These are phyloP conservation scores for Athalia cordata DNA, from an alignment of 2,888 invertebrate species.

Conservation along the genomic window DNA sequence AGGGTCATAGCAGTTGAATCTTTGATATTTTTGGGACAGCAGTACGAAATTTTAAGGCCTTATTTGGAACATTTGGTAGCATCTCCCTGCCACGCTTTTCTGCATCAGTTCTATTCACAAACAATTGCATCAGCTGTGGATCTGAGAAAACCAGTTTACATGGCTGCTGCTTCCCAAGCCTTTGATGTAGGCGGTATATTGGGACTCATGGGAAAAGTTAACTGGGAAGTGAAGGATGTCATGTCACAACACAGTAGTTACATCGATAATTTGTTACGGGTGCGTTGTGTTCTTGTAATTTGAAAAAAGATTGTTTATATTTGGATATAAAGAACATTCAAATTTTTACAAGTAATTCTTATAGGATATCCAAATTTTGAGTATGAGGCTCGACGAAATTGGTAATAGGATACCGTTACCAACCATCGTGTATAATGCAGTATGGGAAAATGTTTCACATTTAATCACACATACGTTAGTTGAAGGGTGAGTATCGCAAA, in stretches of 20 bases:
- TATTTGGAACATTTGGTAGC: constrained; percentile 91
- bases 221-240: constrained; percentile 96
- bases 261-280: constrained; percentile 84
- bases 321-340: constrained; percentile 30
- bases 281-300: constrained; percentile 64
- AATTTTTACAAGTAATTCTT: constrained; percentile 48
- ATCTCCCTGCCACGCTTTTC: constrained; percentile 77
- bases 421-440: constrained; percentile 79
- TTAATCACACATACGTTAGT: constrained; percentile 91
- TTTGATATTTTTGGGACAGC: constrained; percentile 90
- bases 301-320: background rate
- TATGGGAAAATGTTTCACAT: constrained; percentile 93
- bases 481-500: constrained; percentile 82
- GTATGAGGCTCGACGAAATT: constrained; percentile 85
- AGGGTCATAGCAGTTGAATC: constrained; percentile 96
- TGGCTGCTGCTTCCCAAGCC: constrained; percentile 87
- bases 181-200: constrained; percentile 87
- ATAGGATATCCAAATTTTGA: constrained; percentile 85
- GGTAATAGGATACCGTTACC: constrained; percentile 83
- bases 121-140: constrained; percentile 84
- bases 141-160: constrained; percentile 89
- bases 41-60: constrained; percentile 88
- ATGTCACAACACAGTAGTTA: constrained; percentile 96
- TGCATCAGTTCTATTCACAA: constrained; percentile 84
- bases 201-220: constrained; percentile 91